Evolutionary conservation across 2,888 invertebrate species (phyloP).

Genomic region (Myopa tessellatipennis): DNA sequence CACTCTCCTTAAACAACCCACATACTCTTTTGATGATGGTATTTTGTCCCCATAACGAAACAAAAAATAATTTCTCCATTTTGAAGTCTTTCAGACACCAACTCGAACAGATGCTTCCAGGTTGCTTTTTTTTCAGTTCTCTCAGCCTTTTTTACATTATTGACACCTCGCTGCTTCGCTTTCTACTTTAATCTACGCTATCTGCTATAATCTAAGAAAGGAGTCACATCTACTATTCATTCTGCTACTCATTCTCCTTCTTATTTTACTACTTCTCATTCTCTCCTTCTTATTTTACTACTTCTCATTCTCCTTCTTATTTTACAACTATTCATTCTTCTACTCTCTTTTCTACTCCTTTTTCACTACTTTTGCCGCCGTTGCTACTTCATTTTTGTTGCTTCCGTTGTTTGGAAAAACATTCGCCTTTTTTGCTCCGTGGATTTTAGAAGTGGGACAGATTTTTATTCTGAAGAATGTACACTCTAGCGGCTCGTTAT

Average conservation of each 20-base stretch:
- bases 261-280: background rate
- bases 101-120: too few relatives aligned
- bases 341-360: background rate
- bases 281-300: background rate
- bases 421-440: background rate
- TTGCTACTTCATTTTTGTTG: background rate
- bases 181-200: too few relatives aligned
- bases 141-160: too few relatives aligned
- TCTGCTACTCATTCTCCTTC: background rate
- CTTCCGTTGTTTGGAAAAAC: background rate
- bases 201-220: too few relatives aligned
- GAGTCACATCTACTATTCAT: too few relatives aligned
- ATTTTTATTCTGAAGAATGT: constrained; percentile 5
- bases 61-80: too few relatives aligned
- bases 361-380: background rate
- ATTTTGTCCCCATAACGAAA: too few relatives aligned
- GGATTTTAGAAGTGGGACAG: constrained; percentile 16
- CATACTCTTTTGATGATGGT: too few relatives aligned
- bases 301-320: background rate
- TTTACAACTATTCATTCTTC: background rate
- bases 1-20: too few relatives aligned
- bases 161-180: too few relatives aligned
- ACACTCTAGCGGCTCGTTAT: constrained; percentile 2
- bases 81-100: too few relatives aligned
- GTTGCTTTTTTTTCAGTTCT: too few relatives aligned